Conservation (phyloP, 2,113 vertebrate genomes). For the Rhinoderma darwinii region DNA sequence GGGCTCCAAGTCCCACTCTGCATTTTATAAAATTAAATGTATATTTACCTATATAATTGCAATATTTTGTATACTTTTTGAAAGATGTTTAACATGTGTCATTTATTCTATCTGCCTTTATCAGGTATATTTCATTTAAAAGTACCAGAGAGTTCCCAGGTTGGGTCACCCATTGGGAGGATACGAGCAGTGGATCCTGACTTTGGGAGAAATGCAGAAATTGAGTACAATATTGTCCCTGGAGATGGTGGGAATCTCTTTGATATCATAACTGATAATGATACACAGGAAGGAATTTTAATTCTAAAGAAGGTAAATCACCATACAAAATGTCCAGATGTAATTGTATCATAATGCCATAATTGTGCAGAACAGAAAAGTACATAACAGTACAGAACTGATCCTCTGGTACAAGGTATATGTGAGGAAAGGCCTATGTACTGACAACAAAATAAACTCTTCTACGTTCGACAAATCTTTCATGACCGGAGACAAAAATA, state of each 20-base stretch:
- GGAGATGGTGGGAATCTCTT: conserved; percentile 94
- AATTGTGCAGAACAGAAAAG: neutral
- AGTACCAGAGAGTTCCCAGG: conserved; percentile 88
- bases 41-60: too few species aligned
- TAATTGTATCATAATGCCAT: neutral
- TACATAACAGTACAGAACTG: neutral
- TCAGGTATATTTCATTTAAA: conserved; percentile 95
- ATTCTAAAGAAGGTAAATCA: conserved; percentile 87
- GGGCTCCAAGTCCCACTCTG: too few species aligned
- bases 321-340: neutral
- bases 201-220: conserved; percentile 91
- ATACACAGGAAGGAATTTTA: conserved; percentile 94
- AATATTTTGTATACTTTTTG: neutral
- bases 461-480: too few species aligned
- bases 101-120: conserved; percentile 40
- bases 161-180: conserved; percentile 89
- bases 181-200: conserved; percentile 96
- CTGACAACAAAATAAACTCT: too few species aligned
- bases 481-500: too few species aligned
- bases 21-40: too few species aligned
- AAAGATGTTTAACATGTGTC: neutral
- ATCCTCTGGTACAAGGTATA: neutral
- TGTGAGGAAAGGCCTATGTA: too few species aligned
- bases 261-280: conserved; percentile 91
- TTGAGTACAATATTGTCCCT: conserved; percentile 94